Percentiles rank a stretch among this genome's conserved stretches.
These are phyloP conservation scores for Phyto melanocephala DNA, from an alignment of 2,888 invertebrate species.

Conservation along the genomic window DNA sequence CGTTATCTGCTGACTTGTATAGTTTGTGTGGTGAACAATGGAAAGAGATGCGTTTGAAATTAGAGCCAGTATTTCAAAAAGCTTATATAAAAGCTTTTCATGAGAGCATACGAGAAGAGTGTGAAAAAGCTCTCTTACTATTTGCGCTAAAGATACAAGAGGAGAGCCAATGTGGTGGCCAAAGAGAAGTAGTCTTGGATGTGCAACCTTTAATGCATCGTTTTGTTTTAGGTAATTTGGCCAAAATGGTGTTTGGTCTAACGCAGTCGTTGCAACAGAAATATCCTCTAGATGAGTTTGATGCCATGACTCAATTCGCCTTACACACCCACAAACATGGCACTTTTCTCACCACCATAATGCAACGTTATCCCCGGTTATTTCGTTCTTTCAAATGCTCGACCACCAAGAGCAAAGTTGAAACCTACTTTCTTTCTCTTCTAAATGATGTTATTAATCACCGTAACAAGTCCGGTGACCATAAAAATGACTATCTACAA, in stretches of 20 bases:
- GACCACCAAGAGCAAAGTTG: slow-evolving; percentile 68
- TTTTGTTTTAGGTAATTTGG: slow-evolving; percentile 71
- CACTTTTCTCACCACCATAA: slow-evolving; percentile 68
- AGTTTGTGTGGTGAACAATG: slow-evolving; percentile 77
- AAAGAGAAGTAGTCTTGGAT: slow-evolving; percentile 70
- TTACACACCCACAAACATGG: slow-evolving; percentile 70
- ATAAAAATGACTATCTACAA: slow-evolving; percentile 81
- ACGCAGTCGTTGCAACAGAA: slow-evolving; percentile 66
- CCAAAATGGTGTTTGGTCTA: slow-evolving; percentile 72
- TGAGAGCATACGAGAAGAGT: slow-evolving; percentile 68
- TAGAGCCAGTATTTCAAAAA: slow-evolving; percentile 75
- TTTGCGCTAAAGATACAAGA: slow-evolving; percentile 64
- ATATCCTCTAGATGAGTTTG: slow-evolving; percentile 71
- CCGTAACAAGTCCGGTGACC: slow-evolving; percentile 67
- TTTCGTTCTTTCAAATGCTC: slow-evolving; percentile 71
- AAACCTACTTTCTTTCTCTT: slow-evolving; percentile 70
- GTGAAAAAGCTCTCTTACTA: slow-evolving; percentile 65
- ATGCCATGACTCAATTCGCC: slow-evolving; percentile 73
- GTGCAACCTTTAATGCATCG: slow-evolving; percentile 72
- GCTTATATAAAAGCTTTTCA: slow-evolving; percentile 75
- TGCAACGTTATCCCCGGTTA: slow-evolving; percentile 71
- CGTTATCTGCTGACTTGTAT: slow-evolving; percentile 78
- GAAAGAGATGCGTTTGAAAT: slow-evolving; percentile 77
- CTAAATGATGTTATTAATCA: slow-evolving; percentile 70
- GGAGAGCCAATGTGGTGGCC: slow-evolving; percentile 75